phyloP scores from a whole-genome alignment of 2,797 vertebrate species.

The Phyllotis vaccarum region DNA sequence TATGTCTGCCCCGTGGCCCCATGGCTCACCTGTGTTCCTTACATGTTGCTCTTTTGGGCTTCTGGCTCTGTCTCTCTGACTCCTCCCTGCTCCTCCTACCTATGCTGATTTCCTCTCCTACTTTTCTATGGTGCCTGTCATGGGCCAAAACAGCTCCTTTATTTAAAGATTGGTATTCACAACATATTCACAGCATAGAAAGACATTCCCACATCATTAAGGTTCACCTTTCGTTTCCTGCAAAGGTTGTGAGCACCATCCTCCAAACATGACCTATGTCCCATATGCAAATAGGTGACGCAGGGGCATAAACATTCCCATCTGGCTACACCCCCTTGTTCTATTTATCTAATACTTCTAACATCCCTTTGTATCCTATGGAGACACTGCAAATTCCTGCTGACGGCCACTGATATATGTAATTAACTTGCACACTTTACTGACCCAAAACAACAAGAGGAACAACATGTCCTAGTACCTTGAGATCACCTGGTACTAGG shows the following conservation, averaged over 20 bases:
- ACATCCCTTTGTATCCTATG: not conserved
- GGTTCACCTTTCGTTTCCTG: not conserved
- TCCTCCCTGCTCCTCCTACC: too few relatives aligned
- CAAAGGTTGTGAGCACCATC: not conserved
- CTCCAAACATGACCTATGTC: not conserved
- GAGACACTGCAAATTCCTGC: conserved; percentile 35
- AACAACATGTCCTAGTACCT: conserved; percentile 1
- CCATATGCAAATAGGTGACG: not conserved
- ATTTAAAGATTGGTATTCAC: too few relatives aligned
- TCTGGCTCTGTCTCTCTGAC: too few relatives aligned
- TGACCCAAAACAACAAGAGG: conserved; percentile 50
- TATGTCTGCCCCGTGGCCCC: too few relatives aligned
- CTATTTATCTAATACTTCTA: not conserved
- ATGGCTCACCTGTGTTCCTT: too few relatives aligned
- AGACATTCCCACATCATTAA: too few relatives aligned
- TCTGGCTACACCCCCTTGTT: not conserved
- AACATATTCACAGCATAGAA: too few relatives aligned
- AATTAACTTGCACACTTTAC: conserved; percentile 60
- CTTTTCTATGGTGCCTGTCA: too few relatives aligned
- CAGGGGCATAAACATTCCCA: not conserved
- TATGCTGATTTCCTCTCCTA: too few relatives aligned
- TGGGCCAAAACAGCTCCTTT: too few relatives aligned
- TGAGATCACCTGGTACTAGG: conserved; percentile 17
- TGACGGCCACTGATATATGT: conserved; percentile 9
- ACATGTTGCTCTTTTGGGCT: too few relatives aligned